These are phyloP conservation scores for Aphrophora alni DNA, from an alignment of 2,888 invertebrate species.

Conservation along the genomic window DNA sequence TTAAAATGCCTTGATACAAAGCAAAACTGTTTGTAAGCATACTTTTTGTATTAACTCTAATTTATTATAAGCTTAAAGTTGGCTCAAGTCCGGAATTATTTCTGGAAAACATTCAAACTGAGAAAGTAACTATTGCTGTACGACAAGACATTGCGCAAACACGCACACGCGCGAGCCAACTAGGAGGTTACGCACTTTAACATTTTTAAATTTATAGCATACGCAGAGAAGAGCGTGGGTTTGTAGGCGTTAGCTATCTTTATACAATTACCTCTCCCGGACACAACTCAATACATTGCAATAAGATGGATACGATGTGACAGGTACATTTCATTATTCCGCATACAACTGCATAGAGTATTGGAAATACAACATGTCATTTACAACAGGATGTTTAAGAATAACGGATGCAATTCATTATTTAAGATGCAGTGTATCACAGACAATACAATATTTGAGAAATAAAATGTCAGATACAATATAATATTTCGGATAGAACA, in stretches of 20 bases:
- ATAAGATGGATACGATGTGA: too few species aligned
- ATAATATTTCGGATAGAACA: too few species aligned
- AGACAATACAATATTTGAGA: too few species aligned
- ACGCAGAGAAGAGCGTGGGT: background rate
- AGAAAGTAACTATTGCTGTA: background rate
- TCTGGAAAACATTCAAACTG: background rate
- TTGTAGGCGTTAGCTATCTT: background rate
- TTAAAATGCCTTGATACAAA: background rate
- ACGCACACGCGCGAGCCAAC: background rate
- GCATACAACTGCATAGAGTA: too few species aligned
- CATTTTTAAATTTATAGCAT: slow-evolving; percentile 9
- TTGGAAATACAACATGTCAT: too few species aligned
- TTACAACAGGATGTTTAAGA: too few species aligned
- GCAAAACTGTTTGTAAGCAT: background rate
- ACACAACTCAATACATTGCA: background rate
- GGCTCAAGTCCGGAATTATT: background rate
- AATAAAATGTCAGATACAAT: too few species aligned
- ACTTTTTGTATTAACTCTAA: background rate
- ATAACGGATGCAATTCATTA: too few species aligned
- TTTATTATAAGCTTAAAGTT: background rate
- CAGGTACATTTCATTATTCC: too few species aligned
- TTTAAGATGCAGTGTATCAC: too few species aligned
- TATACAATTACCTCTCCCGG: background rate
- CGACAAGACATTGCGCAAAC: slow-evolving; percentile 5
- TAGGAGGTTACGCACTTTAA: slow-evolving; percentile 6